Base-by-base conservation (phyloP, 2,797 vertebrate species). In the Acipenser oxyrinchus region DNA sequence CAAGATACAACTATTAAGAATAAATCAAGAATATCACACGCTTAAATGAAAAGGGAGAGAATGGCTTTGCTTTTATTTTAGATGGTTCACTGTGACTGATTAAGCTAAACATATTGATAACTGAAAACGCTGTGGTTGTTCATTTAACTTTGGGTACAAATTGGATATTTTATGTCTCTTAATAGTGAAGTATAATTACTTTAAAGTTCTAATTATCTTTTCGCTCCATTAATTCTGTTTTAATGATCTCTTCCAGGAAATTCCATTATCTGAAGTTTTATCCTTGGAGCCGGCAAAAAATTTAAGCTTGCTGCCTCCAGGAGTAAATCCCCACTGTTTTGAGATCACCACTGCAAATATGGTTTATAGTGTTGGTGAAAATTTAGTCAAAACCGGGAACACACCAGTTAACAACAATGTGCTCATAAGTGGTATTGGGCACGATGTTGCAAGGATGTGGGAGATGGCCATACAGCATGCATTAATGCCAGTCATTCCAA, bases 381-480 rank as follows among this genome's bases (percentile, higher is more conserved):
- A 93, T 64, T 75, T 93, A 73, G 80, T 87, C 70, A 83, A 69
- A 49, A 70, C 66, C 60, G 82, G 84, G 67, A 84, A 75, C 60
- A 79, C 82, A 74, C 80, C 79, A 7, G 76, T 83, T 67, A 88
- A 82, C 62, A 89, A 70, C 72, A 78, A 80, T 1, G 73, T 95
- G 51, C 83, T 95, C 76, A 90, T 93, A 63, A 94, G 92, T 0
- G 96, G 95, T 0, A 68, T 86, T 1, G 95, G 95, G 6, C 81
- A 82, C 1, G 95, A 99, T 7, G 92, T 97, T 74, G 92, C 96
- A 12, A 84, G 91, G 18, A 90, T 93, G 91, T 99, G 96, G 96
- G 95, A 98, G 84, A 90, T 93, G 85, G 96, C 95, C 8, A 96
- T 99, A 73, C 95, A 95, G 71, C 95, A 97, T 0, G 94, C 95